phyloP scores from a whole-genome alignment of 2,888 invertebrate species.

The Drosophila paucipuncta region DNA sequence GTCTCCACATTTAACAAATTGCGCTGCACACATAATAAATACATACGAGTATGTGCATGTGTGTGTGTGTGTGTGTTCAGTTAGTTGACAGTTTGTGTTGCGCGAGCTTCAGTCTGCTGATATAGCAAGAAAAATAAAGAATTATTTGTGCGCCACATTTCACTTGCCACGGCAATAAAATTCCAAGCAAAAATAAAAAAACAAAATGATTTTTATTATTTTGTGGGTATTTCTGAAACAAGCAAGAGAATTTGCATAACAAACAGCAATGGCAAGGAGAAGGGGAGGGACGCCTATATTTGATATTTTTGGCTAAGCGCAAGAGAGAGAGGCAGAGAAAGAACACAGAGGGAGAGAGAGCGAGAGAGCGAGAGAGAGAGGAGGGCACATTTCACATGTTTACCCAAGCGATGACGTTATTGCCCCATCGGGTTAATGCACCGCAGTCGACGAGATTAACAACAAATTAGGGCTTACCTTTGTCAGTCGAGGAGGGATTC shows the following conservation, averaged over 20 bases:
- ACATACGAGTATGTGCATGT: neutral
- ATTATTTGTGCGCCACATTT: constrained; percentile 28
- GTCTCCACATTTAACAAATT: constrained; percentile 44
- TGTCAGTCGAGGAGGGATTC: constrained; percentile 60
- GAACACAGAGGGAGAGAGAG: constrained; percentile 17
- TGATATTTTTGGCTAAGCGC: constrained; percentile 71
- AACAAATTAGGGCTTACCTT: constrained; percentile 67
- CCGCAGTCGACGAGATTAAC: constrained; percentile 53
- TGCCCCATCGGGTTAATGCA: constrained; percentile 69
- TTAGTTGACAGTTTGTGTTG: constrained; percentile 12
- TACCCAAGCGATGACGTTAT: constrained; percentile 55
- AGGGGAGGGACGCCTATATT: constrained; percentile 17
- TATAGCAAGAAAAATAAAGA: constrained; percentile 1
- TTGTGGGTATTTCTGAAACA: constrained; percentile 51
- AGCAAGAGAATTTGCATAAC: constrained; percentile 74
- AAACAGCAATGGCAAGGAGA: constrained; percentile 41
- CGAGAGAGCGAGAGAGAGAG: constrained; percentile 5
- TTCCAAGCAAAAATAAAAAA: constrained; percentile 48
- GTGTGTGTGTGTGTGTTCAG: constrained; percentile 30
- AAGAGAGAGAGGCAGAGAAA: constrained; percentile 31
- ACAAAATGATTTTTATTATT: constrained; percentile 44
- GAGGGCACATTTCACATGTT: constrained; percentile 52
- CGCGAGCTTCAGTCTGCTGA: constrained; percentile 31
- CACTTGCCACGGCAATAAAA: constrained; percentile 48
- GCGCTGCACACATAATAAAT: constrained; percentile 19